Conservation (phyloP, 2,888 invertebrate species). For the Noctua janthina region DNA sequence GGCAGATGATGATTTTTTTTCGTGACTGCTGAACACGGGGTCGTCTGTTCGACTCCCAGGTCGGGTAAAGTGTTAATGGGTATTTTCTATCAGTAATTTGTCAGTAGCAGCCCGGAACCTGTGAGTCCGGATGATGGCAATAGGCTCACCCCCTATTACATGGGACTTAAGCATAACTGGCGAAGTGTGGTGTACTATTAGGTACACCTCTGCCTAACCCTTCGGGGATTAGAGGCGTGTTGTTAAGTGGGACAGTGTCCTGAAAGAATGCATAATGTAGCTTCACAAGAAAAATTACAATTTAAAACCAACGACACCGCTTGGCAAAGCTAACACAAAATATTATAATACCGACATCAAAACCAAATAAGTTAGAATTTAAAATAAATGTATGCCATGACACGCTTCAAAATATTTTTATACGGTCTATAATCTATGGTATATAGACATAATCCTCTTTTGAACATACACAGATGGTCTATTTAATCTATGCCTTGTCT, state of each 20-base stretch:
- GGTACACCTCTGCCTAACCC: too few relatives aligned
- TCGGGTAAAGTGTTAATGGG: not conserved
- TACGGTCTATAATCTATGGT: conserved; percentile 55
- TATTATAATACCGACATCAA: conserved; percentile 25
- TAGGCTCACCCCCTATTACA: not conserved
- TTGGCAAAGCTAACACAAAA: not conserved
- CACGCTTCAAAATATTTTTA: conserved; percentile 49
- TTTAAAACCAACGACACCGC: not conserved
- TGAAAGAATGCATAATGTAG: not conserved
- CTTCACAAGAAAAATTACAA: not conserved
- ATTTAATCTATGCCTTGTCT: conserved; percentile 60
- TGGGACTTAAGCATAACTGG: not conserved
- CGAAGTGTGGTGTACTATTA: not conserved
- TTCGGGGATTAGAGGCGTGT: not conserved
- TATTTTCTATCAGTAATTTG: too few relatives aligned
- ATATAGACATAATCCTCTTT: conserved; percentile 60
- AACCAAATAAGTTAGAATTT: conserved; percentile 43
- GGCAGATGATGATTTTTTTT: too few relatives aligned
- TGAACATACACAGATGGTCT: conserved; percentile 61
- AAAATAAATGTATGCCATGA: conserved; percentile 40
- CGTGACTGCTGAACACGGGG: not conserved
- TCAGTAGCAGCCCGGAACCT: not conserved
- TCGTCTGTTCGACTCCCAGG: not conserved
- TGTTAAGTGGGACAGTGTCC: not conserved
- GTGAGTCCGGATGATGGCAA: not conserved